phyloP scores from a whole-genome alignment of 2,113 vertebrate species.

The Empidonax traillii region DNA sequence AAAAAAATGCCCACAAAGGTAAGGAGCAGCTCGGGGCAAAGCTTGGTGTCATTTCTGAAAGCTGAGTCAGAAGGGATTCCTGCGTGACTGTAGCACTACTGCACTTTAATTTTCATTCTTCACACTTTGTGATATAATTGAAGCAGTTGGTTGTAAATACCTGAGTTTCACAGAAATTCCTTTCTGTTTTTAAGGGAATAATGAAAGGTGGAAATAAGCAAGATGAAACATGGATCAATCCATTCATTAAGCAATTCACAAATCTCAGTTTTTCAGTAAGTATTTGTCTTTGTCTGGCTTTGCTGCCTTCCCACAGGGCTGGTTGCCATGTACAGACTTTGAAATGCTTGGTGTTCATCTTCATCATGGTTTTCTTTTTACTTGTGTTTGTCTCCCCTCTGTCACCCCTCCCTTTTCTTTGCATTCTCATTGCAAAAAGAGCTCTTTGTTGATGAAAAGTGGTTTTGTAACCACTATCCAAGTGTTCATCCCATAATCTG shows the following conservation, averaged over 20 bases:
- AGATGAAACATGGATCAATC: constrained; percentile 95
- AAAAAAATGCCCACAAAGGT: constrained; percentile 94
- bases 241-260: constrained; percentile 94
- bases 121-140: background rate
- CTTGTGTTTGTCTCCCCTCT: background rate
- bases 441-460: background rate
- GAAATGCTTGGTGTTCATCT: background rate
- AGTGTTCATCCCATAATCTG: background rate
- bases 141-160: background rate
- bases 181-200: constrained; percentile 82
- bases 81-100: background rate
- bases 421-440: background rate
- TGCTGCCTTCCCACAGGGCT: background rate
- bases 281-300: background rate
- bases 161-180: background rate
- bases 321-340: background rate
- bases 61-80: background rate
- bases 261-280: constrained; percentile 93
- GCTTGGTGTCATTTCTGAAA: background rate
- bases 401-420: background rate
- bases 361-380: background rate
- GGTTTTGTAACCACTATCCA: background rate
- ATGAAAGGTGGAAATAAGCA: constrained; percentile 91
- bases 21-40: background rate
- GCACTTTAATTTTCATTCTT: background rate